Base-by-base conservation (phyloP, 1,140 invertebrate genomes). In the Diachasmimorpha longicaudata region DNA sequence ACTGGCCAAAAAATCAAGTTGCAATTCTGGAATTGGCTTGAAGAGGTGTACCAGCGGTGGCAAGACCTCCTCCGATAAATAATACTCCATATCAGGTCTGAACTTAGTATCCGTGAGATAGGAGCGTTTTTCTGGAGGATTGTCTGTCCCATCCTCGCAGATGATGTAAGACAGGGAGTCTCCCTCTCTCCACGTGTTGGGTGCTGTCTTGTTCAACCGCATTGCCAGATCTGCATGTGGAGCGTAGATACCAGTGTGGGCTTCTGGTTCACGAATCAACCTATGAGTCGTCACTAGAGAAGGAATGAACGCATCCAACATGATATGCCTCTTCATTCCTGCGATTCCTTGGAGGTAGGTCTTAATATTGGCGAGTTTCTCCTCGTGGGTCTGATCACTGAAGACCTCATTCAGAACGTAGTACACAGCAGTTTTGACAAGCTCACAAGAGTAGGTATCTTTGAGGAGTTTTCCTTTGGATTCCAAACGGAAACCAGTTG, bases 401-500 rank as follows among this genome's bases (percentile, higher is more conserved):
- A 42, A 42, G 1, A 42, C 11, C 13, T 42, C 9, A 10, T 42
- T 42, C 9, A 13, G 9, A 10, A 42, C 39, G 11, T 42, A 13
- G 9, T 42, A 1, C 4, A 42, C 39, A 9, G 13, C 11, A 10
- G 39, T 11, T 6, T 11, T 9, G 11, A 42, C 39, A 6, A 42
- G 39, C 13, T 42, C 4, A 42, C 39, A 42, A 42, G 1, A 11
- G 9, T 13, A 11, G 4, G 1, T 13, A 19, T n/a, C n/a, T 16
- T 52, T 52, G 1, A 16, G 48, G 14, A 52, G 6, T 16, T 6
- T 52, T 19, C 16, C 48, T 16, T 16, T 52, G 14, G 5, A 10
- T 9, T 52, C 39, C 6, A 52, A n/a, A 14, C 14, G 11, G 4
- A 91, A 92, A n/a, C 92, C 89, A 23, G 95, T 90, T 80, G 95